Base-by-base conservation (phyloP, 2,113 vertebrate species). In the Callopanchax toddi region DNA sequence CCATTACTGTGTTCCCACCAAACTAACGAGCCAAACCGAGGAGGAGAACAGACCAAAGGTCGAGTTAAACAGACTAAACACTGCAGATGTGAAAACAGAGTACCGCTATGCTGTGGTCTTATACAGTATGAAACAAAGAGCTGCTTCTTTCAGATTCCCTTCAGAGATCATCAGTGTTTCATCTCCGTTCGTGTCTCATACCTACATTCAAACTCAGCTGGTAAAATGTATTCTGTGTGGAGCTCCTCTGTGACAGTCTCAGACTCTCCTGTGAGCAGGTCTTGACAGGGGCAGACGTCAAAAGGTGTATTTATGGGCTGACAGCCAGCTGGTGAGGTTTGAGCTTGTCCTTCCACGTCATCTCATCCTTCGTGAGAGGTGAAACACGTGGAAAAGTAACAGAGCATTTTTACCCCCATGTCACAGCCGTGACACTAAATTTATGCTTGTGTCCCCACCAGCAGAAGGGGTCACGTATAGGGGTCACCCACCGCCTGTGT, bases 311-410 rank as follows among this genome's bases (percentile, higher is more conserved):
- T 82, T 78, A 72, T 69, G 81, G 61, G 55, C 55, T 78, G 81
- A 82, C 67, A 79, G 55, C 83, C 81, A 87, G 76, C 76, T 87
- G 86, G 81, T 78, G 58, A 78, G 78, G 54, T 67, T 70, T 67
- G 50, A 79, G 66, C 71, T 59, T 56, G 81, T 85, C 76, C 78
- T 83, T 83, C 74, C 52, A 48, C 39, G 72, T 79, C 82, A 67
- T 61, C 49, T 65, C 73, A 79, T 78, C 60, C 63, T 63, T 49
- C 23, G 42, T 49, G 59, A 69, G 71, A 84, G 72, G 74, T 72
- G 45, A 74, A 61, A 63, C 67, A 75, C 42, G 23, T 3, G 18
- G 46, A 68, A 44, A 40, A 17, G 63, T 68, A 55, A 46, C 36
- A 51, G 48, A 76, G 63, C 64, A 36, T 55, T 81, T 71, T 40